A percentile compares a stretch with the other conserved stretches of the same genome.
These are phyloP conservation scores for Miltochrista miniata DNA, from an alignment of 2,888 invertebrate genomes.

Conservation along the genomic window DNA sequence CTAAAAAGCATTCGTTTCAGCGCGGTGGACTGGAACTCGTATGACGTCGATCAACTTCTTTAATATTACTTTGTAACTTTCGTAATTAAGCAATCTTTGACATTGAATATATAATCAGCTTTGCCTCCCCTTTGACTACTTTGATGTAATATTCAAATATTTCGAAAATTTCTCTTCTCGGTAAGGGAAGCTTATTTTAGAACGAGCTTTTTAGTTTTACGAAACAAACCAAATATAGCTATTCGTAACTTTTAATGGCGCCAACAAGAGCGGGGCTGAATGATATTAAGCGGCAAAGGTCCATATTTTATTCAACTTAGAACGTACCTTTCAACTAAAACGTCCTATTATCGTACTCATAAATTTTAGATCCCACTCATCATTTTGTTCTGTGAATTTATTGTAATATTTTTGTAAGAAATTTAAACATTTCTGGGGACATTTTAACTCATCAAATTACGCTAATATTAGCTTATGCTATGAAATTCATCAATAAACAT, in stretches of 20 bases:
- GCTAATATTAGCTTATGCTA: too few relatives aligned
- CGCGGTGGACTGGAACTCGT: background rate
- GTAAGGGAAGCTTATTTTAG: background rate
- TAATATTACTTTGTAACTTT: background rate
- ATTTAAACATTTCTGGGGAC: too few relatives aligned
- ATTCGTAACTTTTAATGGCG: slow-evolving; percentile 30
- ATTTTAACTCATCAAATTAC: too few relatives aligned
- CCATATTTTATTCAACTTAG: slow-evolving; percentile 61
- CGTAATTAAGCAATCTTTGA: background rate
- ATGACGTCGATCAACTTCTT: background rate
- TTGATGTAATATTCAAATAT: background rate
- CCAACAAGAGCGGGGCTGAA: slow-evolving; percentile 22
- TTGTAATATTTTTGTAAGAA: too few relatives aligned
- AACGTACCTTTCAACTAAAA: slow-evolving; percentile 57
- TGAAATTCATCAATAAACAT: too few relatives aligned
- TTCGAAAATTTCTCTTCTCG: background rate
- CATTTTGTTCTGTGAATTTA: too few relatives aligned
- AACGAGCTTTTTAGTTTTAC: slow-evolving; percentile 8
- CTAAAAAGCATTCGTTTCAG: background rate
- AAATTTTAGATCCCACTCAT: slow-evolving; percentile 47
- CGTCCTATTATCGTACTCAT: slow-evolving; percentile 56
- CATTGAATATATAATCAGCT: background rate
- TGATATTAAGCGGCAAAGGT: slow-evolving; percentile 48
- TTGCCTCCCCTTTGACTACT: background rate
- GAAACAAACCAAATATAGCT: slow-evolving; percentile 16